phyloP scores from a whole-genome alignment of 2,888 invertebrate species.

The Bimastos eiseni region DNA sequence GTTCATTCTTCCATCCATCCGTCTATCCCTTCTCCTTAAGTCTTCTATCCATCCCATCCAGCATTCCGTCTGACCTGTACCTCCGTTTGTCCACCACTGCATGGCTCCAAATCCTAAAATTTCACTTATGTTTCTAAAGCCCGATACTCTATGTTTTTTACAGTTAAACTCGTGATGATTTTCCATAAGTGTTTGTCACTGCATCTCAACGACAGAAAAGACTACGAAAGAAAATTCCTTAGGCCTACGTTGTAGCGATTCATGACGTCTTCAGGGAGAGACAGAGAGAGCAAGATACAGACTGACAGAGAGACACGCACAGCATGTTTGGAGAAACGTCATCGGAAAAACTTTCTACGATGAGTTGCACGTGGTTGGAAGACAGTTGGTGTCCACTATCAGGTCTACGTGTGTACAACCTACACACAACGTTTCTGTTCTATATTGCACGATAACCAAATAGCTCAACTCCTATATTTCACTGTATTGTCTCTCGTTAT shows the following conservation, averaged over 20 bases:
- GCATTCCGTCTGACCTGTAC: no score
- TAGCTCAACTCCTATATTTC: background rate
- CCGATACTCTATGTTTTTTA: background rate
- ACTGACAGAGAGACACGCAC: constrained; percentile 25
- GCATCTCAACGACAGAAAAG: background rate
- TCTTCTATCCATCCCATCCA: no score
- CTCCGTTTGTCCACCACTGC: background rate
- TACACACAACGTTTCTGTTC: background rate
- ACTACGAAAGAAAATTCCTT: background rate
- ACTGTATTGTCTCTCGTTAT: background rate
- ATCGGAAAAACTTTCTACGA: background rate
- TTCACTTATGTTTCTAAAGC: background rate
- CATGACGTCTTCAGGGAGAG: background rate
- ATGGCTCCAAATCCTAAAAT: background rate
- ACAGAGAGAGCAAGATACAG: background rate
- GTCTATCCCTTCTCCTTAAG: no score
- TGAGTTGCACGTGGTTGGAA: background rate
- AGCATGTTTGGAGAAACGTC: background rate
- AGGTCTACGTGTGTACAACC: background rate
- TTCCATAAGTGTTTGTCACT: background rate
- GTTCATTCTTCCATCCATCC: no score
- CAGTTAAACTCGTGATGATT: background rate
- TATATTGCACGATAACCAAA: background rate
- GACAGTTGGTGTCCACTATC: background rate
- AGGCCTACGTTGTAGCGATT: background rate